phyloP scores from a whole-genome alignment of 2,797 vertebrate genomes.

The Nyctibius grandis region DNA sequence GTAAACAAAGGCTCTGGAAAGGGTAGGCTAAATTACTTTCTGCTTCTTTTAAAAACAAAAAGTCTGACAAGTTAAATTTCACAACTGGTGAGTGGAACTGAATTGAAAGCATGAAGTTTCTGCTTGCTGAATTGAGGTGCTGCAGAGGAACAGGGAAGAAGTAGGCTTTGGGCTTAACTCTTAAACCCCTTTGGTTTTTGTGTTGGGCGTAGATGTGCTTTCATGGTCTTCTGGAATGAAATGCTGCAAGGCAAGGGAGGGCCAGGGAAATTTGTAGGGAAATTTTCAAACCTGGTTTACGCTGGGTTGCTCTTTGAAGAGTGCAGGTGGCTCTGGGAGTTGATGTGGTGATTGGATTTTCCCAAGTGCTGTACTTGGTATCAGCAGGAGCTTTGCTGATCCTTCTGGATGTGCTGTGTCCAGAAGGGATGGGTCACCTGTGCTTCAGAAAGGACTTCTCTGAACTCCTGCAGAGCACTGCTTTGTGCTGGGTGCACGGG shows the following conservation, averaged over 20 bases:
- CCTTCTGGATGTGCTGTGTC: not conserved
- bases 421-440: not conserved
- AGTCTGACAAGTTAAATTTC: not conserved
- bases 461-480: not conserved
- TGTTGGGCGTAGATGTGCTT: not conserved
- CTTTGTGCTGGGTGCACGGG: rapidly evolving
- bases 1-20: not conserved
- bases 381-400: not conserved
- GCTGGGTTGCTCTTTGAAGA: not conserved
- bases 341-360: not conserved
- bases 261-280: rapidly evolving
- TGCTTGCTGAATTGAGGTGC: not conserved
- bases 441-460: not conserved
- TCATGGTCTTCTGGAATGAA: not conserved
- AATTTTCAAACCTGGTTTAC: not conserved
- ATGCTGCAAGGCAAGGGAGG: too few relatives aligned
- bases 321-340: not conserved
- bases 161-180: not conserved
- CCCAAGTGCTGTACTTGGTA: not conserved
- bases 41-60: not conserved
- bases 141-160: not conserved
- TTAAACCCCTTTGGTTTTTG: not conserved
- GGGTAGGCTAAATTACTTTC: not conserved
- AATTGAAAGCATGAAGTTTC: not conserved
- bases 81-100: not conserved